Conservation (phyloP, 2,888 invertebrate species). For the Seladonia tumulorum region DNA sequence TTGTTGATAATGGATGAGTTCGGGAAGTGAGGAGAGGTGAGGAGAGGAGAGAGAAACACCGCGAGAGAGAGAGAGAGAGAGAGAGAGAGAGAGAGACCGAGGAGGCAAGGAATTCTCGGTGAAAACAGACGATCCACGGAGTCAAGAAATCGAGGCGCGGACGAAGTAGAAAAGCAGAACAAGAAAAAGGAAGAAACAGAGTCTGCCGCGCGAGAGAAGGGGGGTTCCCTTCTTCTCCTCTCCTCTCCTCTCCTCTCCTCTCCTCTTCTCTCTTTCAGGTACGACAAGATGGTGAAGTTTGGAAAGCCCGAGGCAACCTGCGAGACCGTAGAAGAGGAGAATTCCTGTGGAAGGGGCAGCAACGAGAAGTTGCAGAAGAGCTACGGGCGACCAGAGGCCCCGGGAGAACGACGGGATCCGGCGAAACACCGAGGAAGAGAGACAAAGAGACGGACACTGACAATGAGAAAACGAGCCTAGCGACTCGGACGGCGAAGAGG, state of each 20-base stretch:
- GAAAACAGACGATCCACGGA: constrained; percentile 32
- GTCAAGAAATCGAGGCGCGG: constrained; percentile 48
- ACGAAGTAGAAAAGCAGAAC: constrained; percentile 27
- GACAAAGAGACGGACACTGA: constrained; percentile 63
- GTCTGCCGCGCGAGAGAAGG: not conserved
- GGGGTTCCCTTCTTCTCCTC: no score
- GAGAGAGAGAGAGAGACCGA: not conserved
- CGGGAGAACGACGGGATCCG: constrained; percentile 47
- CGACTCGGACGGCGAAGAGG: constrained; percentile 16
- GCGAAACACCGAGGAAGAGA: constrained; percentile 38
- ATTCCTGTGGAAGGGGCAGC: constrained; percentile 63
- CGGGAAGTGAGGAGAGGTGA: not conserved
- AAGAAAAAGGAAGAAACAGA: constrained; percentile 27
- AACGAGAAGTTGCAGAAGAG: constrained; percentile 66
- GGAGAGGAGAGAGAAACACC: not conserved
- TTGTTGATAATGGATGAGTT: constrained; percentile 52
- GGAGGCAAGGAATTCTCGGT: constrained; percentile 29
- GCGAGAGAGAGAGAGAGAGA: not conserved
- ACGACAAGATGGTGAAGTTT: constrained; percentile 76
- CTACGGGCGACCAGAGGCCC: constrained; percentile 63
- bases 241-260: constrained; percentile 56
- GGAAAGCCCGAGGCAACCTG: constrained; percentile 73
- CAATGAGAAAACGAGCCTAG: constrained; percentile 67
- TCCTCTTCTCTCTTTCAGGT: constrained; percentile 69
- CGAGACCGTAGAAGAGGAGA: constrained; percentile 64